A percentile compares a stretch with the other conserved stretches of the same genome.
Evolutionary conservation across 2,113 vertebrate genomes (phyloP).

Genomic region (Tringa solitaria): DNA sequence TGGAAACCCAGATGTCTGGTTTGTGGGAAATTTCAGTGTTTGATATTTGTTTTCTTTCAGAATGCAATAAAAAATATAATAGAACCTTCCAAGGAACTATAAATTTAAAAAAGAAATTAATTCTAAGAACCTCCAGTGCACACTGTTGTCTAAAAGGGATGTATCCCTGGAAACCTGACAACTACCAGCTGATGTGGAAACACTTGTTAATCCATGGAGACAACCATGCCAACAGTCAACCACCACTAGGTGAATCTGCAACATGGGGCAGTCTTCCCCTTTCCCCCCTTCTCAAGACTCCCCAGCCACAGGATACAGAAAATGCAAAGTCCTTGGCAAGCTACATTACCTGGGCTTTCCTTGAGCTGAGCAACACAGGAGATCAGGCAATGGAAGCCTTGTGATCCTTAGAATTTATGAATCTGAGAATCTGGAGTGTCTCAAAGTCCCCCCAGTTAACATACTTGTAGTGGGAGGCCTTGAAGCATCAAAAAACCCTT

Average conservation of each 20-base stretch:
- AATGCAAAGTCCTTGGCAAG: not conserved
- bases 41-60: not conserved
- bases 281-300: not conserved
- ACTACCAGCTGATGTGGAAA: not conserved
- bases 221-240: not conserved
- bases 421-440: not conserved
- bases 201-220: not conserved
- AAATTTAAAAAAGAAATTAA: not conserved
- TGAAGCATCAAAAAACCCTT: not conserved
- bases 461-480: not conserved
- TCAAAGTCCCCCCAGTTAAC: not conserved
- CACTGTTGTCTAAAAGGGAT: not conserved
- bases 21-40: not conserved
- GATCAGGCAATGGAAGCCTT: not conserved
- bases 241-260: not conserved
- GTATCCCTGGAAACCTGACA: not conserved
- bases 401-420: not conserved
- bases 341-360: not conserved
- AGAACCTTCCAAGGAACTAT: not conserved
- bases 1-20: not conserved
- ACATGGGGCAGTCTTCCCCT: not conserved
- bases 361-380: not conserved
- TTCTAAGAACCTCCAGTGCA: not conserved
- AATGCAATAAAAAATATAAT: not conserved
- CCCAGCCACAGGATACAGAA: not conserved